Conservation (phyloP, 2,113 vertebrate genomes). For the Antechinus stuartii region DNA sequence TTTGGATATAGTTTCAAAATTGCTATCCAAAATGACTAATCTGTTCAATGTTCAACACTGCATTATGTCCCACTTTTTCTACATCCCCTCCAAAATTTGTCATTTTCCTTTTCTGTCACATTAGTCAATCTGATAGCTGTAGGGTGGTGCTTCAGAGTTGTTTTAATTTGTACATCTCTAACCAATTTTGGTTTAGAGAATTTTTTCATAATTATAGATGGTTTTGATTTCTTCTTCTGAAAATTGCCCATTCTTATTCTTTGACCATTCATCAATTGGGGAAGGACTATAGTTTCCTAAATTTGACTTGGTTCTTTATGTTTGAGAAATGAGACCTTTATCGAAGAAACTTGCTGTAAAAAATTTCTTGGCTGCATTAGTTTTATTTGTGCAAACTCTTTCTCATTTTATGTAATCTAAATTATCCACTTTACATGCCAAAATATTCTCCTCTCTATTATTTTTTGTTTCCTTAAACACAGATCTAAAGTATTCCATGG, state of each 20-base stretch:
- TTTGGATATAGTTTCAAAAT: not conserved
- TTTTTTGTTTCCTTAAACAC: not conserved
- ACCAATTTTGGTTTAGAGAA: not conserved
- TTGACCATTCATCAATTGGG: not conserved
- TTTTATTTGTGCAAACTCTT: not conserved
- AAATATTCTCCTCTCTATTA: not conserved
- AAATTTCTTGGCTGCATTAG: not conserved
- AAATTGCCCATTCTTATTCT: not conserved
- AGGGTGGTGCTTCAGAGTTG: not conserved
- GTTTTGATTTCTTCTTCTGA: not conserved
- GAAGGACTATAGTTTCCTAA: not conserved
- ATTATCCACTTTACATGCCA: not conserved
- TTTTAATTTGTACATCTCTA: not conserved
- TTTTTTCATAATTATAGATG: not conserved
- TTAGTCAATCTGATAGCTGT: not conserved
- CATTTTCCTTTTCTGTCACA: not conserved
- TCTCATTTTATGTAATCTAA: not conserved
- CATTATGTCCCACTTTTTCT: not conserved
- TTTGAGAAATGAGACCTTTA: not conserved
- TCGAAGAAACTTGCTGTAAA: not conserved
- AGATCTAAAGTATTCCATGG: not conserved
- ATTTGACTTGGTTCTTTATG: not conserved
- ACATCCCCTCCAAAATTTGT: not conserved
- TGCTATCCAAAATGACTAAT: not conserved
- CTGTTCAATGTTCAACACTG: not conserved